phyloP scores from a whole-genome alignment of 2,113 vertebrate species.

The Cavia aperea region DNA sequence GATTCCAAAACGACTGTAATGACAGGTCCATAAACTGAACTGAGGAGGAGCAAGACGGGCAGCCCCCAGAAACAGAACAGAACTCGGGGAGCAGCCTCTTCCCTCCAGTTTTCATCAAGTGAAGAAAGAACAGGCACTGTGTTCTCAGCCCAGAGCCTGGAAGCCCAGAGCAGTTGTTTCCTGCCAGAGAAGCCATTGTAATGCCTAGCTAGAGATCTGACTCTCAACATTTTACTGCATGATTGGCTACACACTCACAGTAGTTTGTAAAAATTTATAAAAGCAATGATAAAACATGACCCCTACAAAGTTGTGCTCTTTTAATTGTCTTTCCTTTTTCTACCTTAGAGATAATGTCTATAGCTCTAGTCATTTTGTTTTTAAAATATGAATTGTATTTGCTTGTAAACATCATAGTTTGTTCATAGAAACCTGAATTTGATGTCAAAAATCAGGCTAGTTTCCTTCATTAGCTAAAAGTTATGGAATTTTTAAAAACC shows the following conservation, averaged over 20 bases:
- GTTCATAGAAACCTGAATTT: neutral
- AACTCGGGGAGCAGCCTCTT: neutral
- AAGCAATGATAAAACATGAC: neutral
- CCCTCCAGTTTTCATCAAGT: neutral
- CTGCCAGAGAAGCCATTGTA: neutral
- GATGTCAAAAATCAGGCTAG: neutral
- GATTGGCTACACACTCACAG: neutral
- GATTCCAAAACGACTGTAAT: constrained; percentile 17
- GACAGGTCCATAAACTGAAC: neutral
- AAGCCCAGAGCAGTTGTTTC: neutral
- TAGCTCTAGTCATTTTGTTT: neutral
- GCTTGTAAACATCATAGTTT: neutral
- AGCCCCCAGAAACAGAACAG: neutral
- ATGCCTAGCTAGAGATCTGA: neutral
- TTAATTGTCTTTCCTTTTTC: neutral
- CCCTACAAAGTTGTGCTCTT: neutral
- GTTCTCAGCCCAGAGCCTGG: neutral
- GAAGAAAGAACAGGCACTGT: neutral
- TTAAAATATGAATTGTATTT: constrained; percentile 23
- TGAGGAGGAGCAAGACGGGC: neutral
- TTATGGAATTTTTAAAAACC: neutral
- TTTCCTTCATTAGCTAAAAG: neutral
- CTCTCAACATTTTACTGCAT: neutral
- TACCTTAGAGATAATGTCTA: neutral
- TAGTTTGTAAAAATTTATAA: neutral